A percentile compares a stretch with the other conserved stretches of the same genome.
Conservation (phyloP, 2,888 invertebrate genomes). For the Drymonia ruficornis region DNA sequence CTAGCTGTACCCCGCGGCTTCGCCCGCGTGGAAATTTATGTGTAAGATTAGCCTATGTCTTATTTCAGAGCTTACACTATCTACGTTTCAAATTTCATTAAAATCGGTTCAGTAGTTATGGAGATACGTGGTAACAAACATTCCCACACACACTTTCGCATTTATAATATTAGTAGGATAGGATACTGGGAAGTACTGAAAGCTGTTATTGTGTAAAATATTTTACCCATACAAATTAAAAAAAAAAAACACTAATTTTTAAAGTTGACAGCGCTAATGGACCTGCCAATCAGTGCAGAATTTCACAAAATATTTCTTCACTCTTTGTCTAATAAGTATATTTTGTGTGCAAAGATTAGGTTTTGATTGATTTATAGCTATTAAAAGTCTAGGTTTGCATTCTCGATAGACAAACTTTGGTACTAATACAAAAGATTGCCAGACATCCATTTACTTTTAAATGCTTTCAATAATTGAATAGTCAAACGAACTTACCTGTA, state of each 20-base stretch:
- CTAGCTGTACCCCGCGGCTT: too few relatives aligned
- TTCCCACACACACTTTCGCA: too few relatives aligned
- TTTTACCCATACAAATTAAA: neutral
- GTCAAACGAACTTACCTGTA: too few relatives aligned
- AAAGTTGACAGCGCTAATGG: neutral
- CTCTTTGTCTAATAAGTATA: neutral
- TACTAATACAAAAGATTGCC: neutral
- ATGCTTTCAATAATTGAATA: constrained; percentile 13
- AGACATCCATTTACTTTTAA: neutral
- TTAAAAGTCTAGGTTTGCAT: neutral
- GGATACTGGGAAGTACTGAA: constrained; percentile 15
- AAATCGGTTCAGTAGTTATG: too few relatives aligned
- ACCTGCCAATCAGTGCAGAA: neutral
- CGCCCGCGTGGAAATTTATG: too few relatives aligned
- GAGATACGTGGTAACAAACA: too few relatives aligned
- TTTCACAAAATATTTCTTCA: neutral
- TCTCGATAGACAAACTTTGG: neutral
- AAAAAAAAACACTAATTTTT: neutral
- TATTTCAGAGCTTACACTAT: too few relatives aligned
- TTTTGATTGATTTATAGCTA: neutral
- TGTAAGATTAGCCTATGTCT: too few relatives aligned
- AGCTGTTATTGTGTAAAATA: constrained; percentile 7
- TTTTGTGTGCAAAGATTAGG: neutral
- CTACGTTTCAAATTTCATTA: too few relatives aligned
- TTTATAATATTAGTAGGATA: too few relatives aligned